Evolutionary conservation across 53 echinoderm and acorn worm genomes (phyloP).

Genomic region (Patiria pectinifera): DNA sequence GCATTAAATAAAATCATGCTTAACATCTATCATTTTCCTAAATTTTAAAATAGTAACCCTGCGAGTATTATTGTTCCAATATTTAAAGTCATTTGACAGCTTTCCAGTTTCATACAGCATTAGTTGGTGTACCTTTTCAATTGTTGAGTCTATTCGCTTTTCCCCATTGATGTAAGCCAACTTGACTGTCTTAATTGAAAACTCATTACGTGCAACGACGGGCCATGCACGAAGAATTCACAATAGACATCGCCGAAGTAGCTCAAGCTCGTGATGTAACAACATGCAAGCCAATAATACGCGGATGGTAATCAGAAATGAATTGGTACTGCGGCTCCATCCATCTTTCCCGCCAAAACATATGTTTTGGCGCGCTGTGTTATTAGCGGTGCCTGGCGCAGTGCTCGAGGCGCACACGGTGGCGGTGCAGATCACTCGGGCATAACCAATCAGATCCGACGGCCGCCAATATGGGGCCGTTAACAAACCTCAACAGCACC

Average conservation of each 20-base stretch:
- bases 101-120: too few species aligned
- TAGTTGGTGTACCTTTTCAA: too few species aligned
- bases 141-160: too few species aligned
- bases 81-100: background rate
- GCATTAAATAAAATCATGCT: background rate
- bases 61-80: background rate
- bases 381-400: background rate
- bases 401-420: background rate
- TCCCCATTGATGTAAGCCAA: too few species aligned
- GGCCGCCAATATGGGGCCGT: background rate
- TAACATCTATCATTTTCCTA: background rate
- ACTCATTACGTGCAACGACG: background rate
- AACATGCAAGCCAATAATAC: conserved; percentile 40
- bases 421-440: conserved; percentile 16
- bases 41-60: background rate
- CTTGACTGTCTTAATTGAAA: too few species aligned
- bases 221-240: background rate
- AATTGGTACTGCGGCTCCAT: conserved; percentile 14
- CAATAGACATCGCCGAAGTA: background rate
- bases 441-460: conserved; percentile 44
- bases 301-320: conserved; percentile 33
- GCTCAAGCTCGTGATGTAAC: conserved; percentile 37
- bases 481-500: background rate
- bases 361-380: conserved; percentile 58
- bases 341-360: conserved; percentile 60